A percentile compares a stretch with the other conserved stretches of the same genome.
phyloP scores from a whole-genome alignment of 2,113 vertebrate genomes.

The Pterocles burchelli region DNA sequence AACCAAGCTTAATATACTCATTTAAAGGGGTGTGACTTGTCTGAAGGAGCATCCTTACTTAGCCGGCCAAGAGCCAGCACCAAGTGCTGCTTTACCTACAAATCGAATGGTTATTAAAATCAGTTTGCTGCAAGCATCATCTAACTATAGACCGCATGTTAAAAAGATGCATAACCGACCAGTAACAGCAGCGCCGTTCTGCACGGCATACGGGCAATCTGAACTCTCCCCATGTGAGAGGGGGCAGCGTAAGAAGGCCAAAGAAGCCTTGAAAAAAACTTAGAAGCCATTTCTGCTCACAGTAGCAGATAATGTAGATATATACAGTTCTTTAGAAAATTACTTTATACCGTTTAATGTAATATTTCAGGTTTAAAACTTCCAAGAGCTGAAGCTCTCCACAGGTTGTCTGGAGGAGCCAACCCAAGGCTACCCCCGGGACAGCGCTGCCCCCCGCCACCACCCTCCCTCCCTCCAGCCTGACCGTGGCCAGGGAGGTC shows the following conservation, averaged over 20 bases:
- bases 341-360: neutral
- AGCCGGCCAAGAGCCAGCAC: neutral
- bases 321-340: rapidly evolving
- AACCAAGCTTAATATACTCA: neutral
- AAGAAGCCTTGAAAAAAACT: neutral
- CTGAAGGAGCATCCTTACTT: neutral
- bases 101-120: neutral
- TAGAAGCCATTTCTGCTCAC: neutral
- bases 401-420: rapidly evolving
- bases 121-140: neutral
- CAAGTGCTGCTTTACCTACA: neutral
- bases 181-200: neutral
- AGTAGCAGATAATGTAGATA: rapidly evolving
- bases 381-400: neutral
- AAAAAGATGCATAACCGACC: neutral
- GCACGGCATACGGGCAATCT: neutral
- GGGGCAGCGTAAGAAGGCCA: rapidly evolving
- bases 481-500: neutral
- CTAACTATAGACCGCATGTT: neutral
- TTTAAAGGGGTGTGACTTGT: neutral
- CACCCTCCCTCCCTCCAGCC: neutral
- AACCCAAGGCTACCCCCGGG: neutral
- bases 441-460: neutral
- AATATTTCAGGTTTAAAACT: neutral
- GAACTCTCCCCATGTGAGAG: neutral